Evolutionary conservation across 2,888 invertebrate genomes (phyloP), one percentile per base, ranked within the genome.

Genomic region (Pinctada fucata): DNA sequence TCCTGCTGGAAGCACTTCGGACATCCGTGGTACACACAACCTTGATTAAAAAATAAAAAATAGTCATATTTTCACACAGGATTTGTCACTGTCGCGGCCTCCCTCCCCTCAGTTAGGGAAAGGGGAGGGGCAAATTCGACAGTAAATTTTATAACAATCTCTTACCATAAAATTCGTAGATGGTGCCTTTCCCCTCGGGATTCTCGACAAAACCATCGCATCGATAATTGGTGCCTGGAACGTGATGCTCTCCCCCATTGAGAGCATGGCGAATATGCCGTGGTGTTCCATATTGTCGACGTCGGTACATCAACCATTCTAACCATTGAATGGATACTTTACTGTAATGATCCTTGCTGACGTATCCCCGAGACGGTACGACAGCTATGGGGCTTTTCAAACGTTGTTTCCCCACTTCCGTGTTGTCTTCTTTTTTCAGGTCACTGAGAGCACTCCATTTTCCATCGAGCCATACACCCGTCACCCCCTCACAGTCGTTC

Each of bases 241-340:
- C 49, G 8, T 5, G 47, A 6, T 47, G 49, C 63, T 79, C 79
- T 5, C 76, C 72, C 3, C 72, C 72, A 51, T 80, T 81, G n/a
- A 81, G 48, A 10, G 76, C 78, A 63, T 81, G 81, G 31, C 63
- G 65, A 13, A 81, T 81, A 47, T 75, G 49, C 2, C 68, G 6
- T 1, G 64, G 71, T 49, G 50, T 70, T 49, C 76, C 76, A 6
- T 45, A 16, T 8, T 52, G 74, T 75, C 69, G 10, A 47, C 50
- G 63, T n/a, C n/a, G 58, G 50, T 69, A 50, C 76, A 71, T 76
- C 6, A 58, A 31, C 77, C 81, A 81, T 75, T 83, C 79, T 31
- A 83, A 65, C 81, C 83, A 82, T 50, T 80, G 78, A 68, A 82
- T 80, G 47, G 82, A 82, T 4, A 69, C 65, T 76, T 76, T 79